Evolutionary conservation across 1,140 invertebrate species (phyloP), one percentile per base, ranked within the genome.

Genomic region (Vanessa atalanta): DNA sequence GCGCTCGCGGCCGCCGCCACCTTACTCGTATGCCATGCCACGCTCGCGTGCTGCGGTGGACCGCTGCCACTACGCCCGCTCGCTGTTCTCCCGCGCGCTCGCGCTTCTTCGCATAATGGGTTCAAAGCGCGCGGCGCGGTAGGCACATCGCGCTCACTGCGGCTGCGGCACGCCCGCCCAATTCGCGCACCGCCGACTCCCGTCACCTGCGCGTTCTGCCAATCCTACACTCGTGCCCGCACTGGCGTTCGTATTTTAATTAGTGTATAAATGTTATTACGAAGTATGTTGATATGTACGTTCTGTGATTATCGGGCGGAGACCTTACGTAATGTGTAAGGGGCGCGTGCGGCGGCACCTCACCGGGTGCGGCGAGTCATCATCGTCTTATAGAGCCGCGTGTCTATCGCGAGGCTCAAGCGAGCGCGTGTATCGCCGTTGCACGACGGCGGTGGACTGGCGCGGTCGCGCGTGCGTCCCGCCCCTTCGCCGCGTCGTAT

Each of bases 251-350:
- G 74, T 61, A 75, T 76, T 67, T 71, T 64, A 23, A 47, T 70
- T 12, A 31, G 20, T 71, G 20, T 71, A 55, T 16, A n/a, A 23
- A 70, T 68, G 1, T 70, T 71, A 75, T 43, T 57, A 63, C 65
- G 65, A 72, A 37, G 61, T 66, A 71, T 71, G 26, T 73, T 20
- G 81, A 87, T 84, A 85, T 85, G 82, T 83, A 76, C 73, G 60
- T 73, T 77, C 68, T n/a, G 70, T 63, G 74, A 70, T 57, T 71
- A 78, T 70, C 65, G 83, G 70, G 72, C 70, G 72, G 69, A 72
- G 79, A 79, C 79, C 82, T 89, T 90, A 91, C 86, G 89, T 89
- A 90, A 91, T 76, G 79, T 73, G 81, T 78, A 63, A 81, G 72
- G 79, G 79, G 84, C 86, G 85, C 85, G 80, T 87, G 78, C 80